Conservation (phyloP, 2,888 invertebrate species). For the Lordiphosa andalusiaca region DNA sequence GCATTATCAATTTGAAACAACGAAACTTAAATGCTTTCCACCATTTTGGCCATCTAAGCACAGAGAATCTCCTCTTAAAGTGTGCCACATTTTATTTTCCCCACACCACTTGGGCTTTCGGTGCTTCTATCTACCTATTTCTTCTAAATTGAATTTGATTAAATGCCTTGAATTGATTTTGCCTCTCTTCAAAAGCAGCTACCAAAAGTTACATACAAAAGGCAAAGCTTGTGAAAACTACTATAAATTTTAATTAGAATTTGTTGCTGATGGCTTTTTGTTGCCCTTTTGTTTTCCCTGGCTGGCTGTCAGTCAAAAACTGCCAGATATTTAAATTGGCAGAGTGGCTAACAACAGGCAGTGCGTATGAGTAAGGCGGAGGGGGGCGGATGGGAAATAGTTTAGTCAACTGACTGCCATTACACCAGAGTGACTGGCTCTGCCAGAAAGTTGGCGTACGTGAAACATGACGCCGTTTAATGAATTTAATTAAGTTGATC, state of each 20-base stretch:
- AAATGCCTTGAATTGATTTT: conserved; percentile 16
- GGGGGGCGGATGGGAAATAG: conserved; percentile 22
- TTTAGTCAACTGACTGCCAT: conserved; percentile 22
- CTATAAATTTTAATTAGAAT: conserved; percentile 63
- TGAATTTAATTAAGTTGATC: conserved; percentile 72
- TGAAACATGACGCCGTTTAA: conserved; percentile 46
- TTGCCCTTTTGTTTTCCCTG: conserved; percentile 1
- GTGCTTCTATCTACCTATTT: no score
- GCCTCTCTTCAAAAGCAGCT: not conserved
- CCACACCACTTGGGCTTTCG: no score
- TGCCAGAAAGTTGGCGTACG: conserved; percentile 40
- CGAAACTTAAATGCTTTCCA: no score
- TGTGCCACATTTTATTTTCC: no score
- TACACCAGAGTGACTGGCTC: conserved; percentile 34
- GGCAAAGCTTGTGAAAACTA: conserved; percentile 16
- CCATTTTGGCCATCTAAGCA: no score
- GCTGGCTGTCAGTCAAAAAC: conserved; percentile 34
- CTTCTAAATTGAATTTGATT: no score
- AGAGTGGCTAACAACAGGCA: conserved; percentile 39
- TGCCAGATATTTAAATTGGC: conserved; percentile 63
- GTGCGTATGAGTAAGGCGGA: conserved; percentile 19
- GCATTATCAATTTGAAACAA: no score
- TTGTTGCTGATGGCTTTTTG: conserved; percentile 15
- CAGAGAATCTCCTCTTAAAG: no score
- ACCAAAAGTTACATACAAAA: no score